phyloP scores from a whole-genome alignment of 2,797 vertebrate genomes.

The Pangasius djambal region DNA sequence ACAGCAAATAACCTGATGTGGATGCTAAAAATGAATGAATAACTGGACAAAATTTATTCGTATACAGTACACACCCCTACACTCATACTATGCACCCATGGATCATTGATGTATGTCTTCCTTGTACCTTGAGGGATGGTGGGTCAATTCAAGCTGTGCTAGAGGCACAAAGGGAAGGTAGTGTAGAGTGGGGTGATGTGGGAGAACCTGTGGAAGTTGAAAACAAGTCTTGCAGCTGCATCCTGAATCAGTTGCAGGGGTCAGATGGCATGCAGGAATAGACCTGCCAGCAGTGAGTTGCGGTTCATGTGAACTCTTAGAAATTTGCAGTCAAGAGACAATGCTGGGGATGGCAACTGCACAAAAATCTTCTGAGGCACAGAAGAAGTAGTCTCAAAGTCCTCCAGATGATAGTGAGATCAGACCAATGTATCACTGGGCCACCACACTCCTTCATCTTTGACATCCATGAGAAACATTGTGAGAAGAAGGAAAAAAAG shows the following conservation, averaged over 20 bases:
- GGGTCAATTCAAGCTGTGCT: neutral
- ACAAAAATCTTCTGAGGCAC: neutral
- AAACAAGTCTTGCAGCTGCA: neutral
- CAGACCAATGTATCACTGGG: constrained; percentile 8
- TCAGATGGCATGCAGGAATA: neutral
- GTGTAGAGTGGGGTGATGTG: neutral
- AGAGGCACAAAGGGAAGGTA: neutral
- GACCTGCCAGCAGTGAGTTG: neutral
- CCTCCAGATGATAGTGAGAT: neutral
- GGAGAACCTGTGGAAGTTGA: neutral
- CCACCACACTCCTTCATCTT: neutral
- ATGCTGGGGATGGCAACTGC: neutral
- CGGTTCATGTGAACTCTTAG: neutral
- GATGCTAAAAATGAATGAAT: too few species aligned
- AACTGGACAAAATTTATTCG: too few species aligned
- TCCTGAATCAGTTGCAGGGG: neutral
- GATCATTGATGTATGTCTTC: neutral
- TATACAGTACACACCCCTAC: too few species aligned
- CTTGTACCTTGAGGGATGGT: too few species aligned
- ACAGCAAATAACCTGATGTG: too few species aligned
- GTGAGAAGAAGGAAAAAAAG: neutral
- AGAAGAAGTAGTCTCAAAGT: neutral
- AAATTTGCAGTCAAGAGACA: neutral
- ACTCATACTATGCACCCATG: too few species aligned
- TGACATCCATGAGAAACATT: neutral